These are phyloP conservation scores for Ceratosolen fusciceps DNA, from an alignment of 1,140 invertebrate genomes.

Conservation along the genomic window DNA sequence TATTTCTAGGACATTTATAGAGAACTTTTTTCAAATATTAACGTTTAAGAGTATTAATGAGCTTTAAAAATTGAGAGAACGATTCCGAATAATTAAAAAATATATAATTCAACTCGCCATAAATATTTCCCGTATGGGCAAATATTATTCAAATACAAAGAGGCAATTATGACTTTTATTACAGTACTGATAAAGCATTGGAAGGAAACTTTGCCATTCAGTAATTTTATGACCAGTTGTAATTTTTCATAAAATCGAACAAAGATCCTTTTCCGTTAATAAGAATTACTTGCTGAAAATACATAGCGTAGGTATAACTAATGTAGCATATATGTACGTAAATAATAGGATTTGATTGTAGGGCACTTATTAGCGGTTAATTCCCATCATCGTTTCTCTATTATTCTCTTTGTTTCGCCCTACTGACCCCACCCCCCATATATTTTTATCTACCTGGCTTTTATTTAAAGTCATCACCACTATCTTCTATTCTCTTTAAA, in stretches of 20 bases:
- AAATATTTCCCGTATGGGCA: too few relatives aligned
- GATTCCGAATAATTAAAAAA: too few relatives aligned
- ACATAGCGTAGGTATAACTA: too few relatives aligned
- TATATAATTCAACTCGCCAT: too few relatives aligned
- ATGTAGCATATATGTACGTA: background rate
- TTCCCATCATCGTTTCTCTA: conserved; percentile 7
- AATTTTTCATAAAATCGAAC: background rate
- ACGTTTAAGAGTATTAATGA: too few relatives aligned
- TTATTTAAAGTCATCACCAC: background rate
- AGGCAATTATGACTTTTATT: too few relatives aligned
- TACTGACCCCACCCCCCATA: conserved; percentile 1
- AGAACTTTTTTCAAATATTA: too few relatives aligned
- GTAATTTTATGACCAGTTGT: background rate
- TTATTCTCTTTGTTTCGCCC: conserved; percentile 5
- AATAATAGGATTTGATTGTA: conserved; percentile 10
- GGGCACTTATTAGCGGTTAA: conserved; percentile 11
- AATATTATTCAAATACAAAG: too few relatives aligned
- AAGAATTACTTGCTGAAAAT: conserved; percentile 30
- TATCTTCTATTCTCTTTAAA: conserved; percentile 19
- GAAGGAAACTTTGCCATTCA: too few relatives aligned
- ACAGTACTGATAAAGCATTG: too few relatives aligned
- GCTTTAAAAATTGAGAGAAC: too few relatives aligned
- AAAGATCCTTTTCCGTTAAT: background rate
- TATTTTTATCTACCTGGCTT: conserved; percentile 20
- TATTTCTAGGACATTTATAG: too few relatives aligned